Evolutionary conservation across 2,797 vertebrate species (phyloP).

Genomic region (Loris lydekkerianus): DNA sequence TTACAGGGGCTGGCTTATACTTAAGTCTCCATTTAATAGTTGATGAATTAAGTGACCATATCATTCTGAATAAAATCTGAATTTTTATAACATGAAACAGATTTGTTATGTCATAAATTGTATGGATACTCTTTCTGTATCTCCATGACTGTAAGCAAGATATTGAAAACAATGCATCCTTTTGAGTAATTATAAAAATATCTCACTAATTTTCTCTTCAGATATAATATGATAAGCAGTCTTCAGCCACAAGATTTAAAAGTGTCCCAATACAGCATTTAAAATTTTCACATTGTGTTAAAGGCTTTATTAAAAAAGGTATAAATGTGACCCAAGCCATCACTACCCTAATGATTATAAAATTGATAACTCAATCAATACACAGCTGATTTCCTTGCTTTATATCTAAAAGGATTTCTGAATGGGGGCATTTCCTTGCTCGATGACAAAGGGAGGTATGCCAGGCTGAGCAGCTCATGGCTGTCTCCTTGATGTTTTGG

Average conservation of each 20-base stretch:
- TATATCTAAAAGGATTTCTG: background rate
- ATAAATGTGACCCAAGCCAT: background rate
- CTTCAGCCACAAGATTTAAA: background rate
- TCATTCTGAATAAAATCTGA: background rate
- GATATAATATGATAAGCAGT: background rate
- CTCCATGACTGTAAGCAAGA: background rate
- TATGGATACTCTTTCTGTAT: background rate
- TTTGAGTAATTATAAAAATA: background rate
- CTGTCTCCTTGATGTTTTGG: background rate
- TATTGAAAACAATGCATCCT: background rate
- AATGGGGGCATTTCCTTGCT: background rate
- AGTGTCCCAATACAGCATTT: background rate
- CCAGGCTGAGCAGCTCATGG: background rate
- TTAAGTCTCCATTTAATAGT: slow-evolving; percentile 21
- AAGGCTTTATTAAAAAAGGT: slow-evolving; percentile 14
- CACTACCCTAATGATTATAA: background rate
- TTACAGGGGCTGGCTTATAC: background rate
- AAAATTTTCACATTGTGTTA: background rate
- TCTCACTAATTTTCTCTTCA: slow-evolving; percentile 1
- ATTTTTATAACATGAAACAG: slow-evolving; percentile 31
- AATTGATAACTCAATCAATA: background rate
- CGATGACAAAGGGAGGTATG: background rate
- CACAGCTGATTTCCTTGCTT: background rate
- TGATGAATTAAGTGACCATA: background rate
- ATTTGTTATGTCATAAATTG: background rate